Conservation (phyloP, 2,888 invertebrate genomes). For the Drosophila nr. perissopoda region DNA sequence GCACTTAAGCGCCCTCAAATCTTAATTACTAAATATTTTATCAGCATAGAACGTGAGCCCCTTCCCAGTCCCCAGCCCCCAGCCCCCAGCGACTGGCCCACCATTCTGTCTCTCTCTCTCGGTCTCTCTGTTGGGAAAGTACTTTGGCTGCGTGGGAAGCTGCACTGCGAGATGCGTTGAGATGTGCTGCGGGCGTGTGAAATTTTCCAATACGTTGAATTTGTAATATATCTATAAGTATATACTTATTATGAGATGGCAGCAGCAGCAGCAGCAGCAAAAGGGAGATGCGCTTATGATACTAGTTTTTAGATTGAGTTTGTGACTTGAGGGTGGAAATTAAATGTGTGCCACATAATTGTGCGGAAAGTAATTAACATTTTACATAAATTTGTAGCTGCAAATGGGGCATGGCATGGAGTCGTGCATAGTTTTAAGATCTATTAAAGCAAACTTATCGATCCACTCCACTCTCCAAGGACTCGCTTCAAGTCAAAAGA, state of each 20-base stretch:
- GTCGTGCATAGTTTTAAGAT: background rate
- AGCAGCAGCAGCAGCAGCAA: background rate
- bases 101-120: background rate
- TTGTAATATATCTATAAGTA: conserved; percentile 37
- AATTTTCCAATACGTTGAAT: conserved; percentile 74
- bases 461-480: background rate
- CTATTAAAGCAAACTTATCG: conserved; percentile 2
- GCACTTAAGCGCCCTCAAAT: conserved; percentile 55
- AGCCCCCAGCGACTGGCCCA: background rate
- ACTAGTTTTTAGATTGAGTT: conserved; percentile 24
- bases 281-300: background rate
- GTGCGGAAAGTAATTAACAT: conserved; percentile 70
- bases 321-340: conserved; percentile 19
- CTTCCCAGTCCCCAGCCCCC: conserved; percentile 17
- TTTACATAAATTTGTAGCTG: conserved; percentile 54
- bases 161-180: conserved; percentile 27
- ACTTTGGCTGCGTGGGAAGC: conserved; percentile 67
- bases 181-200: conserved; percentile 68
- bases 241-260: conserved; percentile 1
- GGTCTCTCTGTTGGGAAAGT: conserved; percentile 8
- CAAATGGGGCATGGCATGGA: conserved; percentile 36
- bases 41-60: conserved; percentile 42
- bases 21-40: conserved; percentile 65
- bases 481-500: background rate
- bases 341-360: conserved; percentile 54